Percentiles rank a stretch among this genome's conserved stretches.
Evolutionary conservation across 2,113 vertebrate species (phyloP).

Genomic region (Elgaria multicarinata): DNA sequence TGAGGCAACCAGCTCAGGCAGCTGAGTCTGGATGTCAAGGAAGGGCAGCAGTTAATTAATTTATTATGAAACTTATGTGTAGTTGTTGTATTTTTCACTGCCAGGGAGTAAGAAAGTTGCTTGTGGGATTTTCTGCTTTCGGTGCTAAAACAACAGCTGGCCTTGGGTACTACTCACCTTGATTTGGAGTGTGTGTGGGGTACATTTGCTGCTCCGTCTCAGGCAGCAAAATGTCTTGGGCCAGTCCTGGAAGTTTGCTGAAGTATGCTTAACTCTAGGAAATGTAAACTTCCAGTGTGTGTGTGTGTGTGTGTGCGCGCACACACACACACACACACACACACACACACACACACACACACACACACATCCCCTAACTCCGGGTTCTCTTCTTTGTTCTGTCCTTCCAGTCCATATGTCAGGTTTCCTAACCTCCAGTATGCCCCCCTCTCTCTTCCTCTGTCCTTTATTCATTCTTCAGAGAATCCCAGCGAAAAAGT

Average conservation of each 20-base stretch:
- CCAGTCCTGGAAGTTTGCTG: neutral
- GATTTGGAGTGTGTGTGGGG: no score
- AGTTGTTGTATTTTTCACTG: neutral
- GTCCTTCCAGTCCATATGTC: neutral
- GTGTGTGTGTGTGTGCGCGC: no score
- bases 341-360: no score
- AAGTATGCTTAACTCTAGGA: neutral
- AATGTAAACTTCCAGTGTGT: neutral
- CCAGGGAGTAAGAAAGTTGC: neutral
- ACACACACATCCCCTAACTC: no score
- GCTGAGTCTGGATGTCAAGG: neutral
- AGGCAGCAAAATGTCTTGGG: neutral
- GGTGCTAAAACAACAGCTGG: neutral
- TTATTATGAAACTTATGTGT: no score
- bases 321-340: no score
- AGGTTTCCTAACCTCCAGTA: neutral
- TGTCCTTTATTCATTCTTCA: neutral
- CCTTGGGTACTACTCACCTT: neutral
- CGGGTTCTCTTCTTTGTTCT: neutral
- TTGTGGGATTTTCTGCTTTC: neutral
- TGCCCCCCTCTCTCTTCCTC: neutral
- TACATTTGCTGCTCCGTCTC: no score
- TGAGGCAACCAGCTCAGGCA: neutral
- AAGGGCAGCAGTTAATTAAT: neutral
- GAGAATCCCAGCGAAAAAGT: neutral